A percentile compares a stretch with the other conserved stretches of the same genome.
Evolutionary conservation across 2,113 vertebrate genomes (phyloP).

Genomic region (Tetrax tetrax): DNA sequence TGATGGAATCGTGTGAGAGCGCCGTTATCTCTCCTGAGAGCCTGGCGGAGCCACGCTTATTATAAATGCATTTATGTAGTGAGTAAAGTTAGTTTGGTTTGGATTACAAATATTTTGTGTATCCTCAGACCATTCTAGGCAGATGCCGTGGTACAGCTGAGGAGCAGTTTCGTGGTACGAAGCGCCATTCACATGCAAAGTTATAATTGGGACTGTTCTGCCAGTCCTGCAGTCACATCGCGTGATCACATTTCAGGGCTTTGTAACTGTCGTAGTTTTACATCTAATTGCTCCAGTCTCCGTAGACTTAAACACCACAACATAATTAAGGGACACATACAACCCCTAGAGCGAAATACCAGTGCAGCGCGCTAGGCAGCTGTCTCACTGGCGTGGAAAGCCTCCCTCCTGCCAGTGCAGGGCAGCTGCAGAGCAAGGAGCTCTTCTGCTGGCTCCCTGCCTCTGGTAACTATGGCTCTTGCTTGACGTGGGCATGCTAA

Average conservation of each 20-base stretch:
- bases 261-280: not conserved
- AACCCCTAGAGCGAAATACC: not conserved
- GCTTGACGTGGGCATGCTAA: not conserved
- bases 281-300: not conserved
- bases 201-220: not conserved
- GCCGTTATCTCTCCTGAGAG: not conserved
- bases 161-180: not conserved
- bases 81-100: not conserved
- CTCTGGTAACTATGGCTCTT: not conserved
- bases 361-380: not conserved
- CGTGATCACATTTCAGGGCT: not conserved
- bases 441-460: not conserved
- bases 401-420: not conserved
- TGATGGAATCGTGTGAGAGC: not conserved
- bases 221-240: not conserved
- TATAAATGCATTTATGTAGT: not conserved
- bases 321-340: not conserved
- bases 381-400: rapidly evolving
- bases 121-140: not conserved
- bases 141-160: not conserved
- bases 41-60: not conserved
- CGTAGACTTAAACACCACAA: rapidly evolving
- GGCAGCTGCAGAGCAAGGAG: not conserved
- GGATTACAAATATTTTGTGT: not conserved
- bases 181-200: not conserved